Evolutionary conservation across 2,797 vertebrate genomes (phyloP), one percentile per base, ranked within the genome.

Genomic region (Xenentodon cancila): DNA sequence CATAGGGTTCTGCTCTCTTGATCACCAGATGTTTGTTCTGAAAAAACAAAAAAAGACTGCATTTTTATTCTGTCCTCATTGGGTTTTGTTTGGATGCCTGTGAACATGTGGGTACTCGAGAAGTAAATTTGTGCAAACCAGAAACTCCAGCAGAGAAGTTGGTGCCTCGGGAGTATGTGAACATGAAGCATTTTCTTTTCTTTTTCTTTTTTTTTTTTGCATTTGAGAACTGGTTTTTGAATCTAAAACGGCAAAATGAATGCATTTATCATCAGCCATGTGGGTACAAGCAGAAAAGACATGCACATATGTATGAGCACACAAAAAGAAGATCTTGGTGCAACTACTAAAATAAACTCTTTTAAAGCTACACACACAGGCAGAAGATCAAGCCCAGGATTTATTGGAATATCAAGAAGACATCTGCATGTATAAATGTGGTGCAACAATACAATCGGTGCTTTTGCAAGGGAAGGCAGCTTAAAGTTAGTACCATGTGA

Each of bases 401-500:
- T 68, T 53, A 45, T 37, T 43, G n/a, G 54, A 64, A 22, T 54
- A 64, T 54, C 13, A 61, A 48, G 45, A 63, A 72, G 71, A 78
- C 78, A 79, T 67, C 73, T 77, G 69, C 77, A 71, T 71, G 53
- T 76, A 66, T 65, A 88, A 55, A 80, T 68, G 69, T 47, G 62
- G 52, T 59, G 56, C 73, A 69, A 79, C 71, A 77, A 64, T 73
- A 46, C 49, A 53, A 80, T 71, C 74, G 51, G 68, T 37, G 48
- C 78, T 20, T 66, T 68, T 60, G 77, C 57, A 64, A 61, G 66
- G 72, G 71, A 74, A 64, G 76, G 63, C 73, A 81, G 64, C 76
- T 80, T 82, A 82, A 80, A 87, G 79, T 76, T 87, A 87, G 85
- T 84, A 75, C 59, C 82, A 83, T 71, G 76, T 72, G 82, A 88